These are phyloP conservation scores for Bungarus multicinctus DNA, from an alignment of 2,113 vertebrate species.

Conservation along the genomic window DNA sequence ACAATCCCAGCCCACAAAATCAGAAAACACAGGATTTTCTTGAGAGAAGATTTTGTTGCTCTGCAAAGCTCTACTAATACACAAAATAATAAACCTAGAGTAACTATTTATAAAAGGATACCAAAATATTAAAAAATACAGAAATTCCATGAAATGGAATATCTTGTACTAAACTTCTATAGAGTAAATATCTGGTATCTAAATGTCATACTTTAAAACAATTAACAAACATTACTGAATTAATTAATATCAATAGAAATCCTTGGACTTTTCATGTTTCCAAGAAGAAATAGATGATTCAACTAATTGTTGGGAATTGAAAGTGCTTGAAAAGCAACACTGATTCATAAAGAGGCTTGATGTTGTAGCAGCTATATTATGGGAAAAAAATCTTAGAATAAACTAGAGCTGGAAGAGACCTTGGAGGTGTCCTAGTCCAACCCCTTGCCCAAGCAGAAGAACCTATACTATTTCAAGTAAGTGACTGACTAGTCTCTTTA, in stretches of 20 bases:
- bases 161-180: not conserved
- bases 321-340: not conserved
- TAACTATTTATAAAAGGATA: not conserved
- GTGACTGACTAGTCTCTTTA: not conserved
- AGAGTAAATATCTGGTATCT: not conserved
- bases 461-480: too few relatives aligned
- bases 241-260: not conserved
- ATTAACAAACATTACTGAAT: not conserved
- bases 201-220: not conserved
- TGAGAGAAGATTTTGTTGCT: not conserved
- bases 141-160: not conserved
- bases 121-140: not conserved
- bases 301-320: not conserved
- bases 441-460: too few relatives aligned
- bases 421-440: too few relatives aligned
- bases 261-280: not conserved
- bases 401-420: too few relatives aligned
- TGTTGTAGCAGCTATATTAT: not conserved
- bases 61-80: not conserved
- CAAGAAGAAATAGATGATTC: not conserved
- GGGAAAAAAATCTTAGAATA: not conserved
- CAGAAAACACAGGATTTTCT: not conserved
- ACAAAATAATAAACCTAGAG: not conserved
- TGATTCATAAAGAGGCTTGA: not conserved
- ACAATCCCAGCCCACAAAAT: not conserved